Base-by-base conservation (phyloP, 1,140 invertebrate species). In the Whitmania pigra region DNA sequence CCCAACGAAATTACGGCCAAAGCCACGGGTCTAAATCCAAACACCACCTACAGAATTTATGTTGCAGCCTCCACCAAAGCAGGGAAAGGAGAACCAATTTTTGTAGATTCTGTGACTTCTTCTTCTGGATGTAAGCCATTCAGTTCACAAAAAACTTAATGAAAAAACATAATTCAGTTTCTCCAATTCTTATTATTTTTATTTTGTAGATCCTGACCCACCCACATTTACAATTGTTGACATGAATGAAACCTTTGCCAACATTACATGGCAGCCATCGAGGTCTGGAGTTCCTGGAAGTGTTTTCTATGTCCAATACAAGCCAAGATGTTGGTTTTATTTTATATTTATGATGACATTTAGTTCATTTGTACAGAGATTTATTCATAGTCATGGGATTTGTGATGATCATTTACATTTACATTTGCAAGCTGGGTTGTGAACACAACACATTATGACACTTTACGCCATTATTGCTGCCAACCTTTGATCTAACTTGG, bases 221-320 rank as follows among this genome's bases (percentile, higher is more conserved):
- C 94, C 94, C 0, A 79, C 83, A 0, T 94, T 97, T 75, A 85
- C 86, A 0, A 88, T 88, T 57, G 87, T 89, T 29, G 89, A 90
- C 78, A 87, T 94, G 31, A 87, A 87, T 75, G 86, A 97, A 0
- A 87, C 86, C 20, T 97, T 93, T 92, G 78, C 66, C 18, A 69
- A 68, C 7, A 49, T 74, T 18, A 36, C 71, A 4, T 74, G 71
- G 71, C 53, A 72, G 29, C 71, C 74, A n/a, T 72, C 71, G 3
- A 63, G 43, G 57, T 77, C 60, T 69, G 82, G 79, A 31, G 78
- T 88, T 76, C 87, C 91, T 6, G 88, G 89, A 75, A 89, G 89
- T 20, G 90, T 93, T 78, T 96, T 96, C 82, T 93, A 88, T 77
- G 92, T 90, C 2, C 90, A 93, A 82, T 94, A 91, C 81, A 88